Evolutionary conservation across 1,140 invertebrate genomes (phyloP).

Genomic region (Aphelenchoides fujianensis): DNA sequence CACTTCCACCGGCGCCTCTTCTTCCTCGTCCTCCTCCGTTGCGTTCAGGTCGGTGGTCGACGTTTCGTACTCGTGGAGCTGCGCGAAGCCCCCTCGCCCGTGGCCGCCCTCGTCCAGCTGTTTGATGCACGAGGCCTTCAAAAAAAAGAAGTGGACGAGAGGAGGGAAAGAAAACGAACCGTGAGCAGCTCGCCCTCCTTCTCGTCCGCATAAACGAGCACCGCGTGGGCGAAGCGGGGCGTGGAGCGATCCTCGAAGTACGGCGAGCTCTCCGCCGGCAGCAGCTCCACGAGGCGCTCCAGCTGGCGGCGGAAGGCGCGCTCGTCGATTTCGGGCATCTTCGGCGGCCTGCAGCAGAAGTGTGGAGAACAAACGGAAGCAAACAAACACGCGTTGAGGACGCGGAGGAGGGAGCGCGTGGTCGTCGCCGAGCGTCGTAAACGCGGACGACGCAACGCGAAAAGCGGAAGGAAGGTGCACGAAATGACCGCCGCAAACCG

Average conservation of each 20-base stretch:
- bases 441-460: too few species aligned
- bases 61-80: neutral
- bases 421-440: too few species aligned
- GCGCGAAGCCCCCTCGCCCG: neutral
- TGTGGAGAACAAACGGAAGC: too few species aligned
- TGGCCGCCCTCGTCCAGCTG: slow-evolving; percentile 12
- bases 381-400: too few species aligned
- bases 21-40: neutral
- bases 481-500: too few species aligned
- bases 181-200: slow-evolving; percentile 20
- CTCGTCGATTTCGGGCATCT: slow-evolving; percentile 20
- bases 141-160: neutral
- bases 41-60: too few species aligned
- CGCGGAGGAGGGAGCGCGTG: too few species aligned
- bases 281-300: slow-evolving; percentile 26
- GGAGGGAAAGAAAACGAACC: neutral
- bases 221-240: slow-evolving; percentile 30
- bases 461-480: too few species aligned
- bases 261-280: slow-evolving; percentile 21
- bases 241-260: slow-evolving; percentile 33
- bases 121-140: slow-evolving; percentile 24
- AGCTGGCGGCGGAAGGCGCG: slow-evolving; percentile 2
- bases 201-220: slow-evolving; percentile 21
- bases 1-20: too few species aligned
- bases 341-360: too few species aligned